These are phyloP conservation scores for Bombylius discolor DNA, from an alignment of 2,888 invertebrate genomes.

Conservation along the genomic window DNA sequence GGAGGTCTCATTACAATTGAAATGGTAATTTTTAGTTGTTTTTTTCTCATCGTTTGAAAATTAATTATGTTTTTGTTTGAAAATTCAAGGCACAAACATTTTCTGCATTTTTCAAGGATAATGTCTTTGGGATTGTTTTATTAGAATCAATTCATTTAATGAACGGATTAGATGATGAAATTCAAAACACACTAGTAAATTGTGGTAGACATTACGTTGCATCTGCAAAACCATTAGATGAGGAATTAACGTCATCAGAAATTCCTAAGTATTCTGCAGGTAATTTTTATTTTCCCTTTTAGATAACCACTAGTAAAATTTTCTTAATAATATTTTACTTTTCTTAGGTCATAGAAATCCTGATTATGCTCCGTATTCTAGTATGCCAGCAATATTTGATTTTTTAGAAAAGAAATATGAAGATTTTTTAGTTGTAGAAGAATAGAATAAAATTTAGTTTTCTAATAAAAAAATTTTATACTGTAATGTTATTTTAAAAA, in stretches of 20 bases:
- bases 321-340: slow-evolving; percentile 14
- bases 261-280: slow-evolving; percentile 50
- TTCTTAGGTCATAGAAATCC: slow-evolving; percentile 48
- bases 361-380: slow-evolving; percentile 55
- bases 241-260: slow-evolving; percentile 36
- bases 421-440: slow-evolving; percentile 15
- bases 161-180: slow-evolving; percentile 16
- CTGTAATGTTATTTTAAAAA: too few relatives aligned
- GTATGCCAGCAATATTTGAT: slow-evolving; percentile 52
- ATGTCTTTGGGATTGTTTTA: slow-evolving; percentile 60
- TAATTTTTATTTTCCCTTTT: slow-evolving; percentile 16
- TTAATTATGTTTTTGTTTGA: background rate
- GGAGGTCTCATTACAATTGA: slow-evolving; percentile 56
- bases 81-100: slow-evolving; percentile 38
- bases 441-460: too few relatives aligned
- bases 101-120: slow-evolving; percentile 45
- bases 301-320: too few relatives aligned
- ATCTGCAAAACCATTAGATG: slow-evolving; percentile 42
- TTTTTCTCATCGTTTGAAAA: background rate
- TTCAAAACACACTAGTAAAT: slow-evolving; percentile 13
- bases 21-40: slow-evolving; percentile 34
- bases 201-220: slow-evolving; percentile 51
- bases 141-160: slow-evolving; percentile 61
- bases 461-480: too few relatives aligned
- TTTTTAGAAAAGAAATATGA: slow-evolving; percentile 40